Conservation (phyloP, 2,888 invertebrate genomes). For the Carpatolechia fugitivella region DNA sequence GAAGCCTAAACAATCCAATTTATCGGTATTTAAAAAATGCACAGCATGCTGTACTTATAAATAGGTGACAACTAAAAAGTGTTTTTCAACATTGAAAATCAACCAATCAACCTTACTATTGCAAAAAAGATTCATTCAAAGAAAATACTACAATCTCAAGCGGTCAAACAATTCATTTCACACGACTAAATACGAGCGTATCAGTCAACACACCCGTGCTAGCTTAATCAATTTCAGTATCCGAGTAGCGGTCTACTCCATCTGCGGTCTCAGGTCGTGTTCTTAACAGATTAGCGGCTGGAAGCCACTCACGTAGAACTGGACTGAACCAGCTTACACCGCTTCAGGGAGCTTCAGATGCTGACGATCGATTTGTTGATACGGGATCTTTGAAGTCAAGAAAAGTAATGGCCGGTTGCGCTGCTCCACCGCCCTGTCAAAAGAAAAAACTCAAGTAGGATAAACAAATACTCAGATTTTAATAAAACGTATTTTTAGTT, state of each 20-base stretch:
- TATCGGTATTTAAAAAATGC: too few relatives aligned
- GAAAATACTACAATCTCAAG: neutral
- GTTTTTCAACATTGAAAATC: too few relatives aligned
- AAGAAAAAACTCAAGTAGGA: too few relatives aligned
- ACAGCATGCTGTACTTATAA: too few relatives aligned
- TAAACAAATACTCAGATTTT: too few relatives aligned
- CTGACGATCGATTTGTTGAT: neutral
- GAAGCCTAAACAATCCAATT: too few relatives aligned
- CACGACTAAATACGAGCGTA: neutral
- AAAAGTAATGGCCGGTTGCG: too few relatives aligned
- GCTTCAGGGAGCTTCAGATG: neutral
- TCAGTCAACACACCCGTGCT: neutral
- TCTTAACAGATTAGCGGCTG: slow-evolving; percentile 13
- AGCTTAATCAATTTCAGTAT: neutral
- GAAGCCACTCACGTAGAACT: slow-evolving; percentile 4
- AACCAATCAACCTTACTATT: too few relatives aligned
- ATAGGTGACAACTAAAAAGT: too few relatives aligned
- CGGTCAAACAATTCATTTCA: too few relatives aligned
- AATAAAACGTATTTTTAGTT: too few relatives aligned
- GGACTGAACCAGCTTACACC: slow-evolving; percentile 8
- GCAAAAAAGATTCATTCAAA: neutral
- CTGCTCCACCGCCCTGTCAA: too few relatives aligned
- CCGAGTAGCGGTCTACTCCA: neutral
- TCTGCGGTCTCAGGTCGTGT: slow-evolving; percentile 13
- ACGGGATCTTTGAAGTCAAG: neutral